phyloP scores from a whole-genome alignment of 2,113 vertebrate genomes.

The Crypturellus undulatus region DNA sequence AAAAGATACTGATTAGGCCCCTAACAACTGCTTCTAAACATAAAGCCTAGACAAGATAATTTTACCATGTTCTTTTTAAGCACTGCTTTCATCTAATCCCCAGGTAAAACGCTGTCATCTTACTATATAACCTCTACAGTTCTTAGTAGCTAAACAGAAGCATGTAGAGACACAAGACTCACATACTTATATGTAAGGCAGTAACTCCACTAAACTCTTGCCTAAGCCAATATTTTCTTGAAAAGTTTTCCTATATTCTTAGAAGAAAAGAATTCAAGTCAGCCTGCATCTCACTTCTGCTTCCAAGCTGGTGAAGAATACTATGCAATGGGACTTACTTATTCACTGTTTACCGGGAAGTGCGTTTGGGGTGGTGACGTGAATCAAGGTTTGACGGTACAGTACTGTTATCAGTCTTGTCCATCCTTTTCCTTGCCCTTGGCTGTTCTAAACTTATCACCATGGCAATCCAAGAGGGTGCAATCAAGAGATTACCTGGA shows the following conservation, averaged over 20 bases:
- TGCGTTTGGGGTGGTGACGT: too few relatives aligned
- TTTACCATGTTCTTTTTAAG: background rate
- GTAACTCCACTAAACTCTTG: background rate
- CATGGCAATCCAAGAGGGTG: background rate
- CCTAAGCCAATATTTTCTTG: background rate
- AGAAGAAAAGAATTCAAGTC: background rate
- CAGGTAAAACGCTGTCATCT: background rate
- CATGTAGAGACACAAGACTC: background rate
- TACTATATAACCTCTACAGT: background rate
- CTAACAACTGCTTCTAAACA: background rate
- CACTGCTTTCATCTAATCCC: background rate
- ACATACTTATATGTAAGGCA: rapidly evolving
- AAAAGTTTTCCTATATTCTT: background rate
- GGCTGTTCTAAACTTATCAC: background rate
- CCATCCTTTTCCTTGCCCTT: background rate
- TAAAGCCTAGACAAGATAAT: background rate
- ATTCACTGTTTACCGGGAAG: too few relatives aligned
- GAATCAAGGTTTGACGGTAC: background rate
- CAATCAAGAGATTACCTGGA: background rate
- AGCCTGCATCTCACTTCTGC: background rate
- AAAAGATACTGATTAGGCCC: background rate
- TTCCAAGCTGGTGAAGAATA: background rate
- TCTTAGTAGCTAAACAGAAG: background rate
- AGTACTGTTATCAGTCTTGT: background rate
- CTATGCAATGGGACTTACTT: too few relatives aligned